Conservation (phyloP, 2,113 vertebrate species). For the Romanogobio albipinnatus region DNA sequence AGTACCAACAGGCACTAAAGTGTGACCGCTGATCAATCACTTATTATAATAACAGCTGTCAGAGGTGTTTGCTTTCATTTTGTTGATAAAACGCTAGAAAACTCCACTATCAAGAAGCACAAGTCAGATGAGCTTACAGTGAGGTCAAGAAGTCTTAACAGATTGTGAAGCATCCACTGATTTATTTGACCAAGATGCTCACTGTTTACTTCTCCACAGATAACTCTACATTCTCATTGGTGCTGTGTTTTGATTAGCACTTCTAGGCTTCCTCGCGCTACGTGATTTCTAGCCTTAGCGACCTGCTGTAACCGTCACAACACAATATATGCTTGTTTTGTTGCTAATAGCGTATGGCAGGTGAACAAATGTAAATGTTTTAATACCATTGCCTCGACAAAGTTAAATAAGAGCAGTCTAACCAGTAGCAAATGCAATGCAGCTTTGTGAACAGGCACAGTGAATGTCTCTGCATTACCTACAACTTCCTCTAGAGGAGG, state of each 20-base stretch:
- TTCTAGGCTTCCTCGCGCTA: not conserved
- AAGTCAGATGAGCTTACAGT: not conserved
- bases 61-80: constrained; percentile 22
- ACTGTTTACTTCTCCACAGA: constrained; percentile 9
- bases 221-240: not conserved
- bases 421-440: not conserved
- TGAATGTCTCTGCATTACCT: not conserved
- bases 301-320: not conserved
- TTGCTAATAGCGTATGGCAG: not conserved
- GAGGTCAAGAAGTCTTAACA: constrained; percentile 32
- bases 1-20: constrained; percentile 12
- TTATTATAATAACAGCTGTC: constrained; percentile 42
- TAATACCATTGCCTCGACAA: not conserved
- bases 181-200: not conserved
- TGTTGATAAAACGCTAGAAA: constrained; percentile 15
- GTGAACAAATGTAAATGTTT: not conserved
- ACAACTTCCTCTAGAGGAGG: constrained; percentile 32
- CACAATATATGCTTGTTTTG: not conserved
- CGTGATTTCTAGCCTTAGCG: not conserved
- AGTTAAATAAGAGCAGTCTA: not conserved
- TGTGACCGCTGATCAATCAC: constrained; percentile 6
- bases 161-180: constrained; percentile 7
- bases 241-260: not conserved
- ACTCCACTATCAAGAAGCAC: constrained; percentile 4
- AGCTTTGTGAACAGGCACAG: not conserved